Evolutionary conservation across 2,113 vertebrate species (phyloP), one percentile per base, ranked within the genome.

Genomic region (Oncorhynchus mykiss): DNA sequence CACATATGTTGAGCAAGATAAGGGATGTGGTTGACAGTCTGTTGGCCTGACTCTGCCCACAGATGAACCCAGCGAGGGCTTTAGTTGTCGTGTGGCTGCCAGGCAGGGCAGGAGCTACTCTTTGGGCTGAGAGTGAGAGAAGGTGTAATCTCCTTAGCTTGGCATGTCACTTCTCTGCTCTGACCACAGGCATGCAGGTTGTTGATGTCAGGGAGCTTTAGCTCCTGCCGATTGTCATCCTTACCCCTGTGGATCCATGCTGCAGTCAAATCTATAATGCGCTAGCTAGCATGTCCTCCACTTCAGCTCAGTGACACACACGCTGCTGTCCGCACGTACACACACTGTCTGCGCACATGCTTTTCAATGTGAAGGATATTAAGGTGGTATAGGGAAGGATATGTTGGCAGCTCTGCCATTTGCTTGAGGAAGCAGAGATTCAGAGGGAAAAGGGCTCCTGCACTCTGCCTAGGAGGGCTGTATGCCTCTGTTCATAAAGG

Each of bases 371-470:
- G 8, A 45, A 45, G 39, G 39, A 45, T 45, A 45, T 12, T 45
- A 45, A 45, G 39, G 39, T 69, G 27, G 82, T 78, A 79, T 80
- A 4, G 69, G 18, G 64, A 64, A 80, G 82, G 87, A 90, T 90
- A 89, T 88, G 71, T 85, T 45, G 73, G 71, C 25, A 5, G 60
- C 74, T 68, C 70, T 84, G 77, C 66, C 72, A 62, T 86, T 85
- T 76, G 73, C 78, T 78, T 84, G 64, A 76, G 75, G 67, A 67
- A 72, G 74, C 22, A 20, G 71, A 73, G 78, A 81, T 82, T 85
- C 49, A 71, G 27, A 29, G 77, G 13, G 27, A 82, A 72, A 45
- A 11, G 12, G 9, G 8, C 80, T 85, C 82, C 87, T 83, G 79
- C 81, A 76, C 82, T 86, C 54, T 87, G 73, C 80, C 80, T 70